Evolutionary conservation across 2,797 vertebrate species (phyloP).

Genomic region (Limosa lapponica): DNA sequence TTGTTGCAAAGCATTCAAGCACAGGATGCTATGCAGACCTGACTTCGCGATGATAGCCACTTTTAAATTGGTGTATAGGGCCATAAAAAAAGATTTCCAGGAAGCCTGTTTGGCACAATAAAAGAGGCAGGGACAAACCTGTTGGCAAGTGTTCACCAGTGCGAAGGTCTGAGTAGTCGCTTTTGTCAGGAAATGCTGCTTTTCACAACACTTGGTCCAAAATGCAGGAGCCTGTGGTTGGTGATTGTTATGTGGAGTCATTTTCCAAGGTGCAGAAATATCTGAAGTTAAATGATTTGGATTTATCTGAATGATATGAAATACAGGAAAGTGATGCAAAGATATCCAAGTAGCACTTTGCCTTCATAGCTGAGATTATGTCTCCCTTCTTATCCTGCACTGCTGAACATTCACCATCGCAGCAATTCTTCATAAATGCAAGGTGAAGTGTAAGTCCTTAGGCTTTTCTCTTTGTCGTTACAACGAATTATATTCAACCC

Average conservation of each 20-base stretch:
- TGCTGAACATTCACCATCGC: neutral
- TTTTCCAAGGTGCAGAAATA: neutral
- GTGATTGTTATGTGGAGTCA: neutral
- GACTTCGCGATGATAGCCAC: neutral
- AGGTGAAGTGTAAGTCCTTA: neutral
- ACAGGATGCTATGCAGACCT: neutral
- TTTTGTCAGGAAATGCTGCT: neutral
- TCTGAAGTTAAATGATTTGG: neutral
- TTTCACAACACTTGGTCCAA: neutral
- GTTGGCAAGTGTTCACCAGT: neutral
- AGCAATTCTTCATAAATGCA: neutral
- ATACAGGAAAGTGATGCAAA: neutral
- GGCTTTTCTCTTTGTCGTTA: slow-evolving; percentile 16
- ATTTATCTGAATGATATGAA: neutral
- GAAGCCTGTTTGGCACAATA: neutral
- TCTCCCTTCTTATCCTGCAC: neutral
- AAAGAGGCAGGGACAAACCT: neutral
- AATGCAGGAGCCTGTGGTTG: neutral
- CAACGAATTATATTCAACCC: neutral
- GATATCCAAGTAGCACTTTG: neutral
- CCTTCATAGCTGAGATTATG: neutral
- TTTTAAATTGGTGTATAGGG: neutral
- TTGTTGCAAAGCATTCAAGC: neutral
- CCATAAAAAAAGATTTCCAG: neutral
- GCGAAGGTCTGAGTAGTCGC: neutral